Base-by-base conservation (phyloP, 2,113 vertebrate species). In the Melanerpes aurifrons region DNA sequence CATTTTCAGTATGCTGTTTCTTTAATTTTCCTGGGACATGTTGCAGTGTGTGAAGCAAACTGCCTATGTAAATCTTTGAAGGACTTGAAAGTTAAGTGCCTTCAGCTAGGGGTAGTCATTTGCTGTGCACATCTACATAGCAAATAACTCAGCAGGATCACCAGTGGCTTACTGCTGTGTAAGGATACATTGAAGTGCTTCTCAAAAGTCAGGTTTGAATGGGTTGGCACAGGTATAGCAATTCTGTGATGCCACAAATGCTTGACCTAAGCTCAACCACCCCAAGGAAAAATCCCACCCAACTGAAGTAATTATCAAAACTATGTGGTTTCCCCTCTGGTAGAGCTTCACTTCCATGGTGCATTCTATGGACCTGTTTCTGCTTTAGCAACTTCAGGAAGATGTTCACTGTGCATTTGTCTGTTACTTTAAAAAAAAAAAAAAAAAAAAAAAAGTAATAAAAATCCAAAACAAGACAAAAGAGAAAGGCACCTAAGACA, bases 161-260 rank as follows among this genome's bases (percentile, higher is more conserved):
- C 8, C 50, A 35, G 58, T 6, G 15, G 19, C 56, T 78, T 5
- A 1, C 16, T 40, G 69, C 50, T 0, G 0, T 68, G 32, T 43
- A 64, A 71, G 24, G 9, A 74, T 40, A 70, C 19, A 15, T 31
- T 73, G 50, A 11, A 69, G 22, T 17, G 19, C 68, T 83, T 47
- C 56, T 82, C 56, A 59, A 73, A 80, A 81, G 28, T 56, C 32
- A 58, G 40, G 20, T 54, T 17, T 62, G 47, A 70, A 62, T 32
- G 61, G 11, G 11, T 6, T 84, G 48, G 25, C n/a, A 70, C 43
- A 73, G 3, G 31, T 28, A 57, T 0, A 1, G 45, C 18, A 78
- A 7, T 50, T 64, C 66, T n/a, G 43, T 75, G 37, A 28, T 70
- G 29, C 37, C 43, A 78, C 48, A 64, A 68, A 61, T 53, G 47